Evolutionary conservation across 2,113 vertebrate genomes (phyloP).

Genomic region (Podocnemis expansa): DNA sequence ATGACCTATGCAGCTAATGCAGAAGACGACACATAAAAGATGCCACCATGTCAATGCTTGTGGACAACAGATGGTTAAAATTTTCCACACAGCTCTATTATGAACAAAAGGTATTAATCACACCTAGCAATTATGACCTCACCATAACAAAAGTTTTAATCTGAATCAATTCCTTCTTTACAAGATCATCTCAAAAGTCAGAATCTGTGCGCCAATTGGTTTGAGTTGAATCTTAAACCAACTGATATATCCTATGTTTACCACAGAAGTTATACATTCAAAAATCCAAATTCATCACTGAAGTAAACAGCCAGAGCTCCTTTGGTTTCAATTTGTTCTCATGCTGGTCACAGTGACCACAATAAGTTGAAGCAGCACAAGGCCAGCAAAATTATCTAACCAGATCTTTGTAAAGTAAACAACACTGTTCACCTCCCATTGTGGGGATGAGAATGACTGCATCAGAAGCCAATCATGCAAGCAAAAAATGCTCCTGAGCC

Average conservation of each 20-base stretch:
- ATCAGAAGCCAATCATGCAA: background rate
- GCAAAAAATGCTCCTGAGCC: accelerated
- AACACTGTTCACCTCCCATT: background rate
- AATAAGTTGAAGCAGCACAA: background rate
- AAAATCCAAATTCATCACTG: background rate
- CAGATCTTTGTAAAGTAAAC: background rate
- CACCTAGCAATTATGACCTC: background rate
- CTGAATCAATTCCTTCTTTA: background rate
- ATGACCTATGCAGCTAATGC: background rate
- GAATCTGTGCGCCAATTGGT: background rate
- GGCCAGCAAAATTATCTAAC: background rate
- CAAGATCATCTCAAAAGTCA: background rate
- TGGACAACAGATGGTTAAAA: background rate
- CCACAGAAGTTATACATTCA: background rate
- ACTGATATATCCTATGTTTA: background rate
- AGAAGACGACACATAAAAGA: background rate
- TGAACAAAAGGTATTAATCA: background rate
- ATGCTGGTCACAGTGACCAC: background rate
- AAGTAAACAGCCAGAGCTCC: background rate
- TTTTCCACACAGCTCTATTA: background rate
- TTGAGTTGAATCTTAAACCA: background rate
- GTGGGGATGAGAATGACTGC: background rate
- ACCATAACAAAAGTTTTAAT: background rate
- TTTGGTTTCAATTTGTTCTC: background rate
- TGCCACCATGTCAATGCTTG: background rate